Evolutionary conservation across 1,140 invertebrate genomes (phyloP).

Genomic region (Drosophila auraria): DNA sequence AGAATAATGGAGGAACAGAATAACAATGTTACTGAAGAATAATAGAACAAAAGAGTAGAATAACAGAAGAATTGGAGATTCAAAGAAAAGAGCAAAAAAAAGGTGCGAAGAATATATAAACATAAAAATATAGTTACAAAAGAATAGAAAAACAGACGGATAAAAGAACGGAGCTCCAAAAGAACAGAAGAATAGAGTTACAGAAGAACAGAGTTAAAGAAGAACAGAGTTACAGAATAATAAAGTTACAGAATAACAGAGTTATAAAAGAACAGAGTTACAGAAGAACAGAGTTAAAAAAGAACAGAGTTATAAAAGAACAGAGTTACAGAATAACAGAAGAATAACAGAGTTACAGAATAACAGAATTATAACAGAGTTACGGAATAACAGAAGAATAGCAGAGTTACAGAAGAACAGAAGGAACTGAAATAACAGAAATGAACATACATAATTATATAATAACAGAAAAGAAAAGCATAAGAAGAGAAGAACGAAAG

Average conservation of each 20-base stretch:
- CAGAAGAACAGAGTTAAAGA: neutral
- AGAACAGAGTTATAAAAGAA: neutral
- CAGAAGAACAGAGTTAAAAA: neutral
- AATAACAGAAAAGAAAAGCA: neutral
- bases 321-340: neutral
- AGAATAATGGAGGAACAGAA: neutral
- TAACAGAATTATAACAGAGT: no score
- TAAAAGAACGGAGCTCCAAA: neutral
- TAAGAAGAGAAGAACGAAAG: neutral
- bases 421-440: neutral
- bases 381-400: no score
- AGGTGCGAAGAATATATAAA: neutral
- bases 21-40: neutral
- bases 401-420: no score
- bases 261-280: no score
- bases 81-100: no score
- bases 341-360: no score
- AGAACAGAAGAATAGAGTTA: neutral
- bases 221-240: neutral
- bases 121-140: neutral
- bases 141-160: neutral
- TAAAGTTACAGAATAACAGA: neutral
- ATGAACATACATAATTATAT: neutral
- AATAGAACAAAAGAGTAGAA: neutral
- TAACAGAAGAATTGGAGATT: neutral